Conservation (phyloP, 2,888 invertebrate genomes). For the Polymixis flavicincta region DNA sequence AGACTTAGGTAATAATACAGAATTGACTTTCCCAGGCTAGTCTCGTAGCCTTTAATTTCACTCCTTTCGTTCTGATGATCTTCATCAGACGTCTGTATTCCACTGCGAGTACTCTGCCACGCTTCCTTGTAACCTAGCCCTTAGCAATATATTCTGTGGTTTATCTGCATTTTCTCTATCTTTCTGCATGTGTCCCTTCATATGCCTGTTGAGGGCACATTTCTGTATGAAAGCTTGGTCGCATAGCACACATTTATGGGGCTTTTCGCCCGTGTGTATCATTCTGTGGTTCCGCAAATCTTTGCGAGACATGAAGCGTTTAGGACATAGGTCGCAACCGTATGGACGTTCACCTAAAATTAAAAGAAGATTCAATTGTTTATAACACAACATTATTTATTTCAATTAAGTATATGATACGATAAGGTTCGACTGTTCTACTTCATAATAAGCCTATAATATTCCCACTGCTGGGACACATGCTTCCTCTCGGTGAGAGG, state of each 20-base stretch:
- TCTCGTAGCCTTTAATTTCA: conserved; percentile 8
- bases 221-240: conserved; percentile 97
- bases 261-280: conserved; percentile 97
- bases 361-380: not conserved
- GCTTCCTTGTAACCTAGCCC: conserved; percentile 50
- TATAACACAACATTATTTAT: not conserved
- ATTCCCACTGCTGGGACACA: too few species aligned
- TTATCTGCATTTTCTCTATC: conserved; percentile 64
- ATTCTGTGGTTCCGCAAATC: conserved; percentile 97
- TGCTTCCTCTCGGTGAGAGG: too few species aligned
- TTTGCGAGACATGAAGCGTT: conserved; percentile 97
- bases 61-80: too few species aligned
- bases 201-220: conserved; percentile 97
- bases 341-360: conserved; percentile 93
- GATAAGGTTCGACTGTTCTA: too few species aligned
- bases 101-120: conserved; percentile 55
- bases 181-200: conserved; percentile 91
- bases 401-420: not conserved
- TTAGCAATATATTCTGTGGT: conserved; percentile 58
- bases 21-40: conserved; percentile 33
- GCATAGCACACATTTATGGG: conserved; percentile 97
- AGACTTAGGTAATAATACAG: conserved; percentile 2
- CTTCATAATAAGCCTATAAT: too few species aligned
- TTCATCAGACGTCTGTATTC: conserved; percentile 52
- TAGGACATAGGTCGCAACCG: conserved; percentile 96